Conservation (phyloP, 2,113 vertebrate genomes). For the Cebus imitator region DNA sequence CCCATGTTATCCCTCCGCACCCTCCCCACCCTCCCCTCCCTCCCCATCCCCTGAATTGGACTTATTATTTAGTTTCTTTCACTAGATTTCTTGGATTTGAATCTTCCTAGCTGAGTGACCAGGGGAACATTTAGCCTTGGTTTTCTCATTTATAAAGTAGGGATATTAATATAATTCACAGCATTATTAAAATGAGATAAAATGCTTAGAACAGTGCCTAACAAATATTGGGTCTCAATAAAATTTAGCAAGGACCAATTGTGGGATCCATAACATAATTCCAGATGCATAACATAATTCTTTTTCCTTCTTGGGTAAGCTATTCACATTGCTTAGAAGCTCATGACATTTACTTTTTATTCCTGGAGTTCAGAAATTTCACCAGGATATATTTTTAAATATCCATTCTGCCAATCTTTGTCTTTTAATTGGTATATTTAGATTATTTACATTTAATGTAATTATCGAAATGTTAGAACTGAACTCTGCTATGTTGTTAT, state of each 20-base stretch:
- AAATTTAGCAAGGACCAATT: background rate
- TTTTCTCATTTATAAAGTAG: background rate
- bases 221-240: background rate
- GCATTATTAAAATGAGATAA: constrained; percentile 1
- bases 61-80: background rate
- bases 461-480: constrained; percentile 36
- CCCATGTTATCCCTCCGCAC: no score
- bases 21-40: no score
- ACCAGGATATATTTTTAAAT: background rate
- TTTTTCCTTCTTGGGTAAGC: background rate
- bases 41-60: background rate
- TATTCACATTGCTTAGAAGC: background rate
- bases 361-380: constrained; percentile 1
- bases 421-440: constrained; percentile 21
- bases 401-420: background rate
- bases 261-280: background rate
- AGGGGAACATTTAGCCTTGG: background rate
- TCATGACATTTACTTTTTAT: background rate
- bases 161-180: background rate
- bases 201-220: background rate
- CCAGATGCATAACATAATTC: background rate
- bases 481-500: background rate
- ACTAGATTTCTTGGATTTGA: background rate
- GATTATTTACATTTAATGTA: background rate
- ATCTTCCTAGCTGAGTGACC: background rate